Evolutionary conservation across 1,140 invertebrate species (phyloP), one percentile per base, ranked within the genome.

Genomic region (Caenorhabditis briggsae): DNA sequence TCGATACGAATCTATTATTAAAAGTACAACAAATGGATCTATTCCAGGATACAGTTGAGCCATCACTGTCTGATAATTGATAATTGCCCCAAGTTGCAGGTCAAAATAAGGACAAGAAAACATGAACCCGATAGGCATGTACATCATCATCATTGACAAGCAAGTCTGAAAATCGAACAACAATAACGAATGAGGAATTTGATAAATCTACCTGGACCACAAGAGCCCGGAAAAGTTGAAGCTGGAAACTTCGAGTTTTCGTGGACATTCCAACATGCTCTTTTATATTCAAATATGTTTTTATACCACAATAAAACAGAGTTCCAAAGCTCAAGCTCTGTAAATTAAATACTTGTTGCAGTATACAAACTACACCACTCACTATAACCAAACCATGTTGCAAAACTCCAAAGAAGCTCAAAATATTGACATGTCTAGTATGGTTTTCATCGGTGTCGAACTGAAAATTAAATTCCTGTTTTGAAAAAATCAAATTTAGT

Each of bases 401-500:
- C 2, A 78, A n/a, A 11, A 78, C 46, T 5, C 70, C 70, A 50
- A 50, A 48, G 14, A 78, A 50, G 11, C 46, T 78, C 18, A 78
- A n/a, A 20, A 78, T 11, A 23, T 50, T 78, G 1, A 50, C n/a
- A n/a, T 46, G 23, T 50, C 70, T 50, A 2, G 25, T 18, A 50
- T 25, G n/a, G 50, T 78, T 50, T n/a, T 78, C 70, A 23, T 78
- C 64, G 18, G 64, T 78, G n/a, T 78, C 70, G n/a, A 78, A 78
- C 70, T 78, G 33, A 20, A 78, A 78, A 1, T n/a, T 5, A 20
- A 9, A n/a, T n/a, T 0, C 33, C 33, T 33, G 3, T 33, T 33
- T 33, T 2, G 3, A 33, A 33, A 33, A 33, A 33, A 33, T 33
- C 33, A 33, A 33, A 33, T 33, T 33, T 33, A 33, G 33, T 33